Evolutionary conservation across 2,113 vertebrate species (phyloP).

Genomic region (Oreotrochilus melanogaster): DNA sequence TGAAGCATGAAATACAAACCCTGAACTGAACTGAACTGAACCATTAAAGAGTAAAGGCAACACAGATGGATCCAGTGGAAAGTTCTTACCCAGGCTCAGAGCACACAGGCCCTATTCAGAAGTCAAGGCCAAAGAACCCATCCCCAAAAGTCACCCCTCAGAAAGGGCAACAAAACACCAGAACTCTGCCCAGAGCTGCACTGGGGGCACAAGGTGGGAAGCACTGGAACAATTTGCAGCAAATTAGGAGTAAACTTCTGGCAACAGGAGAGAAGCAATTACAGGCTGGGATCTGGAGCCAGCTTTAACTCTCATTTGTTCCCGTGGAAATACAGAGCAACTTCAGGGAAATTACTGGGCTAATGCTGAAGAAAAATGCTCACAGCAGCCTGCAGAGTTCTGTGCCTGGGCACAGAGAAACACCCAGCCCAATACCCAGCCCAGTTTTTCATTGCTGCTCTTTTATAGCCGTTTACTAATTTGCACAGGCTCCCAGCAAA

Average conservation of each 20-base stretch:
- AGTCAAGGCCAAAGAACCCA: background rate
- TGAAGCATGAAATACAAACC: conserved; percentile 50
- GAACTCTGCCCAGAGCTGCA: background rate
- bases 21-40: conserved; percentile 19
- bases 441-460: background rate
- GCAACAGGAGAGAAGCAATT: background rate
- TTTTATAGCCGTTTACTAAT: background rate
- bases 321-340: background rate
- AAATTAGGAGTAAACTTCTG: background rate
- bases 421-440: rapidly evolving
- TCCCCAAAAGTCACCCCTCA: rapidly evolving
- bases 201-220: background rate
- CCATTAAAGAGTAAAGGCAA: background rate
- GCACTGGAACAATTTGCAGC: background rate
- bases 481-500: background rate
- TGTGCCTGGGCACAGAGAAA: background rate
- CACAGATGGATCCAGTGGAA: conserved; percentile 34
- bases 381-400: background rate
- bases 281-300: background rate
- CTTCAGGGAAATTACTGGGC: background rate
- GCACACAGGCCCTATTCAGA: no score
- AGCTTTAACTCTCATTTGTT: background rate
- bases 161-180: background rate
- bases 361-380: background rate
- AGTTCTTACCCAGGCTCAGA: background rate